These are phyloP conservation scores for Luidia sarsii DNA, from an alignment of 53 echinoderm and acorn worm genomes.

Conservation along the genomic window DNA sequence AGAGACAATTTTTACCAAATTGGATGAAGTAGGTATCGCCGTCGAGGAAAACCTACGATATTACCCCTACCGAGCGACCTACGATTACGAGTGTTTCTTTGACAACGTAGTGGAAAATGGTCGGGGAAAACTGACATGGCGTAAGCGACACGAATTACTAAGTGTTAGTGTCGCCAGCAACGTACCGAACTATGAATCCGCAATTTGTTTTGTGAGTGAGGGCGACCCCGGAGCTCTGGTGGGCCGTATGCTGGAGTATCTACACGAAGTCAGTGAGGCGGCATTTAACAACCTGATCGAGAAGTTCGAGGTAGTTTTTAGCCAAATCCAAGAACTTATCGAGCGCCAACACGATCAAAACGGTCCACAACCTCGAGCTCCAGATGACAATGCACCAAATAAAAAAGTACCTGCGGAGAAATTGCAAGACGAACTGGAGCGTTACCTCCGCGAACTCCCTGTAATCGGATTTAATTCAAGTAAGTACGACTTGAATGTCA, in stretches of 20 bases:
- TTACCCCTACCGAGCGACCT: constrained; percentile 40
- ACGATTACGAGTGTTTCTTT: constrained; percentile 48
- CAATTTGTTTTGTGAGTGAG: constrained; percentile 13
- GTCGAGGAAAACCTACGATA: constrained; percentile 2
- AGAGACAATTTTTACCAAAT: constrained; percentile 32
- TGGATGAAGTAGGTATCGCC: constrained; percentile 42
- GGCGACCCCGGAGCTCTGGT: not conserved
- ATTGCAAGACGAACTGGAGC: constrained; percentile 12
- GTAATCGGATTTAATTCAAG: constrained; percentile 53
- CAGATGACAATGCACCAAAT: not conserved
- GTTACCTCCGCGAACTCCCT: constrained; percentile 17
- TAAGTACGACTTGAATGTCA: constrained; percentile 30
- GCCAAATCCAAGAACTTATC: not conserved
- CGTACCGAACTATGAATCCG: not conserved
- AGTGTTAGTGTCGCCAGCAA: constrained; percentile 18
- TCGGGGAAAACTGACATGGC: not conserved
- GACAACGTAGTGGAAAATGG: not conserved
- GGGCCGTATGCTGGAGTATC: constrained; percentile 19
- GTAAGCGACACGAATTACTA: not conserved
- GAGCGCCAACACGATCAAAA: not conserved
- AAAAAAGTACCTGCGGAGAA: constrained; percentile 23
- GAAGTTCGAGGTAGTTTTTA: not conserved
- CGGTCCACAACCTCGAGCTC: not conserved
- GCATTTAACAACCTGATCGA: not conserved
- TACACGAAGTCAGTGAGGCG: not conserved